phyloP scores from a whole-genome alignment of 2,888 invertebrate species.

The Idaea dimidiata region DNA sequence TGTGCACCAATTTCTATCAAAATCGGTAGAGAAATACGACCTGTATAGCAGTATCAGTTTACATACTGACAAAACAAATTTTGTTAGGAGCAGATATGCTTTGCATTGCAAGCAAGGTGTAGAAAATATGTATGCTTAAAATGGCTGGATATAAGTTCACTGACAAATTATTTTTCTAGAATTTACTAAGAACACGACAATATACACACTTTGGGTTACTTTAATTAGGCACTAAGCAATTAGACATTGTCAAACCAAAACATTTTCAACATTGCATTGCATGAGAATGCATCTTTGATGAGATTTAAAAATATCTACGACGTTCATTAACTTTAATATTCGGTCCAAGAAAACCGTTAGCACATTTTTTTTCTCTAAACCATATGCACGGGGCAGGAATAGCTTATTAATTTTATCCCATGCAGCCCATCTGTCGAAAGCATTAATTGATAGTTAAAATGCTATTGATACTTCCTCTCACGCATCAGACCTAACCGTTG shows the following conservation, averaged over 20 bases:
- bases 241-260: neutral
- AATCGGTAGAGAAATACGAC: too few species aligned
- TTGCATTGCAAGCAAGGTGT: too few species aligned
- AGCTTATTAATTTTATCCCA: slow-evolving; percentile 10
- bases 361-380: neutral
- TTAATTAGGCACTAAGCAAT: too few species aligned
- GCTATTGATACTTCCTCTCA: neutral
- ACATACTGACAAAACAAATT: too few species aligned
- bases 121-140: too few species aligned
- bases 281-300: neutral
- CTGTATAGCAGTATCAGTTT: too few species aligned
- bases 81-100: too few species aligned
- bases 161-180: too few species aligned
- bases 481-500: slow-evolving; percentile 30
- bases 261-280: neutral
- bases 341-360: neutral
- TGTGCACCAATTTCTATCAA: too few species aligned
- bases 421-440: slow-evolving; percentile 26
- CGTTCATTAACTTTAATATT: neutral
- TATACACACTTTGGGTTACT: too few species aligned
- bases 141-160: too few species aligned
- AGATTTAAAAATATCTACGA: slow-evolving; percentile 12
- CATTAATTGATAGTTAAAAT: slow-evolving; percentile 33
- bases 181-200: too few species aligned
- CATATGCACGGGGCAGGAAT: slow-evolving; percentile 4